phyloP scores from a whole-genome alignment of 2,113 vertebrate genomes.

The Chionomys nivalis region DNA sequence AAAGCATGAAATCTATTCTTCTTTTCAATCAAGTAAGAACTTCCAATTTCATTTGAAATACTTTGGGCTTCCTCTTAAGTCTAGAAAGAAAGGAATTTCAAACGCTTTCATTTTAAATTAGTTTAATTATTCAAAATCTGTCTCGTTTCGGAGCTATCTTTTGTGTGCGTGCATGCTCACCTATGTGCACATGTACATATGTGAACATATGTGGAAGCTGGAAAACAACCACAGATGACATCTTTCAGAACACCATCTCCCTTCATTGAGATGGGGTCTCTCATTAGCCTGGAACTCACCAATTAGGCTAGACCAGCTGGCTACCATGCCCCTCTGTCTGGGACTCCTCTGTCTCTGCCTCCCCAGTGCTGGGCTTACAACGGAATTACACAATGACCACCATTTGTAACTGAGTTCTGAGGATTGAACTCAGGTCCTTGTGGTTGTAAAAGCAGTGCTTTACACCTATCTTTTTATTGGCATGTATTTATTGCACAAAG shows the following conservation, averaged over 20 bases:
- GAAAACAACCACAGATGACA: neutral
- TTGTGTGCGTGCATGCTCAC: too few relatives aligned
- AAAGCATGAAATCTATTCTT: neutral
- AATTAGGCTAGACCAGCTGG: neutral
- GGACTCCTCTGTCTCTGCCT: neutral
- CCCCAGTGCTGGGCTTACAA: too few relatives aligned
- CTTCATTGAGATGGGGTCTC: neutral
- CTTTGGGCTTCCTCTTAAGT: conserved; percentile 11
- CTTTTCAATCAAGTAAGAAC: conserved; percentile 22
- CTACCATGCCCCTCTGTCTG: neutral
- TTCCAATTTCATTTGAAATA: neutral
- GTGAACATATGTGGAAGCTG: neutral
- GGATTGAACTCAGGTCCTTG: neutral
- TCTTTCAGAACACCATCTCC: neutral
- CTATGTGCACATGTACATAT: neutral
- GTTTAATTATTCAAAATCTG: neutral
- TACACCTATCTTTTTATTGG: neutral
- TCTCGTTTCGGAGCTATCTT: neutral
- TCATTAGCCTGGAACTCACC: neutral
- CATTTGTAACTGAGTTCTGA: neutral
- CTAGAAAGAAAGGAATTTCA: neutral
- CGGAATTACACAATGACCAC: neutral
- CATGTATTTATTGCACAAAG: neutral
- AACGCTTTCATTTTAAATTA: conserved; percentile 17
- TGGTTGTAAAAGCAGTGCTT: neutral